These are phyloP conservation scores for Drosophila subobscura DNA, from an alignment of 1,140 invertebrate genomes.

Conservation along the genomic window DNA sequence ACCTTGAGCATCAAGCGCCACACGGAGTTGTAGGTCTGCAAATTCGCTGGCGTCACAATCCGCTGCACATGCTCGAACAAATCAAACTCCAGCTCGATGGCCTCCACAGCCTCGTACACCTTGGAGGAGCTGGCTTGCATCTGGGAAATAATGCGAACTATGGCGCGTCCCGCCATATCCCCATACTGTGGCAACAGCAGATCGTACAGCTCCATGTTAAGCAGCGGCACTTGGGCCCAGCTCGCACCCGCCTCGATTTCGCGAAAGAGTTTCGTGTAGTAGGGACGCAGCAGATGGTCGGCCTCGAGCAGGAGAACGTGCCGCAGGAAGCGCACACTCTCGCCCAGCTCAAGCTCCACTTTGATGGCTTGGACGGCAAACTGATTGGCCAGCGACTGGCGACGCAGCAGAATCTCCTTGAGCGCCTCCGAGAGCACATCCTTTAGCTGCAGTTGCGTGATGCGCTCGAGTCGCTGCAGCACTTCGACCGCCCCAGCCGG, in stretches of 20 bases:
- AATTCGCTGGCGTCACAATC: constrained; percentile 48
- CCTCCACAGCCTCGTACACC: constrained; percentile 64
- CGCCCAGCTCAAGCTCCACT: constrained; percentile 50
- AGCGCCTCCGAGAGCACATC: constrained; percentile 33
- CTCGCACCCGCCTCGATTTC: constrained; percentile 61
- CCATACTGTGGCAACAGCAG: constrained; percentile 44
- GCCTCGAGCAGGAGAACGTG: constrained; percentile 70
- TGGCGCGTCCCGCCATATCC: constrained; percentile 28
- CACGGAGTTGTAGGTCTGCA: constrained; percentile 71
- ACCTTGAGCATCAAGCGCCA: constrained; percentile 75
- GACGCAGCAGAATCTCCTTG: constrained; percentile 38
- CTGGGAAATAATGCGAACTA: constrained; percentile 49
- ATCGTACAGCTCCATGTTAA: constrained; percentile 59
- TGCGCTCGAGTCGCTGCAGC: constrained; percentile 16
- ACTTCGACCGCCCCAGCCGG: constrained; percentile 8
- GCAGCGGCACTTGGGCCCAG: constrained; percentile 58
- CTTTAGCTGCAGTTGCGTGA: constrained; percentile 21
- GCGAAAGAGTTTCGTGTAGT: constrained; percentile 64
- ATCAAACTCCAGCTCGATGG: constrained; percentile 56
- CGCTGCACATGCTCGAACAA: constrained; percentile 42
- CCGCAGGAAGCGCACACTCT: constrained; percentile 63
- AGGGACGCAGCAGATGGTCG: constrained; percentile 63
- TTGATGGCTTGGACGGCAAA: constrained; percentile 67
- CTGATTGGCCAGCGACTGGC: constrained; percentile 56
- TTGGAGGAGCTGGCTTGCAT: constrained; percentile 40